phyloP scores from a whole-genome alignment of 1,140 invertebrate genomes.

The Colletes gigas region DNA sequence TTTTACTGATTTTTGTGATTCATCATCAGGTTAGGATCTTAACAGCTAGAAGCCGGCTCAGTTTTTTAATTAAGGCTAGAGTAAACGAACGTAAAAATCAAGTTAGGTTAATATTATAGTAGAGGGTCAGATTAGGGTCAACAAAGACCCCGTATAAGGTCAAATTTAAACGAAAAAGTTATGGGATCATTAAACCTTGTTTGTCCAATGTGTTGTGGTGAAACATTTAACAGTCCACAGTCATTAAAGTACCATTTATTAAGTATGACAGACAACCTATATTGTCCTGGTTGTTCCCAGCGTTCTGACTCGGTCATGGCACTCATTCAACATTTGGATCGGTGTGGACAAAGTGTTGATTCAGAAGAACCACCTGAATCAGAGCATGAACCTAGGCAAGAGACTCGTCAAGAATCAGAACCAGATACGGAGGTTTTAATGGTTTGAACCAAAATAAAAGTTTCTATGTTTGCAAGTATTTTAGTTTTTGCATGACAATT shows the following conservation, averaged over 20 bases:
- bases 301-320: conserved; percentile 80
- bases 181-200: conserved; percentile 82
- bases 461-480: not conserved
- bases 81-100: not conserved
- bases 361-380: conserved; percentile 7
- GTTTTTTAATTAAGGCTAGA: not conserved
- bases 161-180: conserved; percentile 15
- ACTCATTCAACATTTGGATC: conserved; percentile 82
- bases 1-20: conserved; percentile 36
- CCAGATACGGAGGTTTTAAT: conserved; percentile 39
- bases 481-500: not conserved
- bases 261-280: conserved; percentile 82
- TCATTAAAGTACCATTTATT: conserved; percentile 84
- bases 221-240: conserved; percentile 82
- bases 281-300: conserved; percentile 83
- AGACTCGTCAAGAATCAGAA: conserved; percentile 33
- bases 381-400: not conserved
- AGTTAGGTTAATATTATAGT: conserved; percentile 15
- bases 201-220: conserved; percentile 85
- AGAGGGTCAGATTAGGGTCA: conserved; percentile 31
- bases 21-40: conserved; percentile 57
- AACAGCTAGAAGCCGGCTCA: conserved; percentile 28
- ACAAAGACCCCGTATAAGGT: not conserved
- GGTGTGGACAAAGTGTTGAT: conserved; percentile 65
- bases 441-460: conserved; percentile 19